These are phyloP conservation scores for Elgaria multicarinata DNA, from an alignment of 2,113 vertebrate species.

Conservation along the genomic window DNA sequence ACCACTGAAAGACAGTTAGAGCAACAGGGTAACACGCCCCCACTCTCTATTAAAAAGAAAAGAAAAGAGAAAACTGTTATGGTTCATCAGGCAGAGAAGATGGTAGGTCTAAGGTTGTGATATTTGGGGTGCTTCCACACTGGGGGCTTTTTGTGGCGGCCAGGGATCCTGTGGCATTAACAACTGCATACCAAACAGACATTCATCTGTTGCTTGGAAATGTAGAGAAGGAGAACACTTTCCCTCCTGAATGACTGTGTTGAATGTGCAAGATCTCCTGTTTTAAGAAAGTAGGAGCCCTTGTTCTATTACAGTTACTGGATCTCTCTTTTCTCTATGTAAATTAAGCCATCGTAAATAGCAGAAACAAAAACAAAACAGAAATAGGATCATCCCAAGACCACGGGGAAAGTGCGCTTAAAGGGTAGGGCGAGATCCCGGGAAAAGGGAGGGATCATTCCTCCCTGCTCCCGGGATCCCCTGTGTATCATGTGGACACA, in stretches of 20 bases:
- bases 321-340: not conserved
- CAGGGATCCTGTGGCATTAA: not conserved
- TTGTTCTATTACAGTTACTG: not conserved
- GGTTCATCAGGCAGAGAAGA: not conserved
- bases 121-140: not conserved
- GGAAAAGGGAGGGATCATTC: no score
- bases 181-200: not conserved
- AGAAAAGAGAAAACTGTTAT: no score
- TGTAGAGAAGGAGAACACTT: not conserved
- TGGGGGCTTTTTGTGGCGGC: not conserved
- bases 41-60: no score
- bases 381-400: no score
- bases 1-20: no score
- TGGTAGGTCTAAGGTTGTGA: not conserved
- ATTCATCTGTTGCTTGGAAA: not conserved
- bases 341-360: not conserved
- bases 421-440: no score
- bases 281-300: not conserved
- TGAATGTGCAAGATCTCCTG: not conserved
- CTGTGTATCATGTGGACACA: no score
- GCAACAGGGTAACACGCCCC: no score
- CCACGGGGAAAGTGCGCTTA: no score
- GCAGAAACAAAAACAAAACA: not conserved
- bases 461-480: no score
- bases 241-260: no score